phyloP scores from a whole-genome alignment of 64 coral and sea anemone species.

The Montipora efflorescens region DNA sequence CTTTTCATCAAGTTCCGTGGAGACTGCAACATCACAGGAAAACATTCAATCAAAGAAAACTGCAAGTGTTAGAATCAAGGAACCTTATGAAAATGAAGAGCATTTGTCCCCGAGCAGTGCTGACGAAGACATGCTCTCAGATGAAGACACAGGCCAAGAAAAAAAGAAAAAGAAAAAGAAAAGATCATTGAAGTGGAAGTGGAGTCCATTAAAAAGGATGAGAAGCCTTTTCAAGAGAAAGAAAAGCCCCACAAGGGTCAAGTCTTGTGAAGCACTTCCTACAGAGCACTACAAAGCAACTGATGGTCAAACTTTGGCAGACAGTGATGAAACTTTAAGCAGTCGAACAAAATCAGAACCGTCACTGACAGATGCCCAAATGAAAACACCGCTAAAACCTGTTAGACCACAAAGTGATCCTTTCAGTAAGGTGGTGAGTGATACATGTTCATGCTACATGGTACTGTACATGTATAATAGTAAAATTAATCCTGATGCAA shows the following conservation, averaged over 20 bases:
- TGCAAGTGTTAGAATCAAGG: slow-evolving; percentile 33
- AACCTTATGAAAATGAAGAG: slow-evolving; percentile 6
- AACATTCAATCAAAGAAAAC: slow-evolving; percentile 14
- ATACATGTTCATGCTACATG: neutral
- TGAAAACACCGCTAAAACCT: neutral
- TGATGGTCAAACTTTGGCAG: neutral
- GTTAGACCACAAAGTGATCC: slow-evolving; percentile 4
- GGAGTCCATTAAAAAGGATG: slow-evolving; percentile 63
- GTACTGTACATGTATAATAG: too few relatives aligned
- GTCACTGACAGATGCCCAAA: neutral
- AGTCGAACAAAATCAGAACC: slow-evolving; percentile 47
- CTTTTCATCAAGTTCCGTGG: slow-evolving; percentile 51
- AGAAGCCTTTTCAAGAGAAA: slow-evolving; percentile 61
- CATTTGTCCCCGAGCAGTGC: slow-evolving; percentile 32
- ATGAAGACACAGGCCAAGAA: slow-evolving; percentile 15
- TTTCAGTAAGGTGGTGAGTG: neutral
- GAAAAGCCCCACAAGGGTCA: slow-evolving; percentile 57
- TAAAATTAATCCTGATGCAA: too few relatives aligned
- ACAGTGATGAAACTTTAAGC: neutral
- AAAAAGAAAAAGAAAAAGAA: slow-evolving; percentile 73
- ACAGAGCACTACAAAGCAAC: slow-evolving; percentile 28
- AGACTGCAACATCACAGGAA: slow-evolving; percentile 55
- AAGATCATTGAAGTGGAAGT: slow-evolving; percentile 65
- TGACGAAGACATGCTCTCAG: slow-evolving; percentile 43
- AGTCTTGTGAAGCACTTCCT: slow-evolving; percentile 74